Evolutionary conservation across 2,113 vertebrate species (phyloP), one percentile per base, ranked within the genome.

Genomic region (Tretioscincus oriximinensis): DNA sequence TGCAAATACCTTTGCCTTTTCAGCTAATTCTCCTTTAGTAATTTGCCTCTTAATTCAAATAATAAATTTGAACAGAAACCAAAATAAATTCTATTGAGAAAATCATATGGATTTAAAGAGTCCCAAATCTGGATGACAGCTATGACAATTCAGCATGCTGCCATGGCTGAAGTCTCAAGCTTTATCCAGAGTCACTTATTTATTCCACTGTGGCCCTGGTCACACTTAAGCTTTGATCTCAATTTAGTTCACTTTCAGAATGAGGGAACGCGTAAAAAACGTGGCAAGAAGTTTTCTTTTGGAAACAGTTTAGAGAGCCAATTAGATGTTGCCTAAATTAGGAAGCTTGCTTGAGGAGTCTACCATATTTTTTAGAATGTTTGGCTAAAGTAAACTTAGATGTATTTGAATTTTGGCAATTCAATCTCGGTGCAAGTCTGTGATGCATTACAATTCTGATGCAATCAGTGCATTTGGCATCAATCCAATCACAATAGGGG

Each of bases 401-500:
- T 79, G 80, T 49, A 77, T 90, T 92, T 93, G 87, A 79, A 86
- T 90, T 84, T 85, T 74, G 83, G 88, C 87, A 89, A 92, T 85
- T 90, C 5, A 82, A 84, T 86, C 86, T 83, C 81, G 61, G 77
- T 83, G 47, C 22, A 81, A 84, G 85, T 72, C 90, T 93, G 90
- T 0, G n/a, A 90, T 84, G 82, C 87, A 89, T 93, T 91, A 94
- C 71, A 88, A 1, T 87, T 88, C 81, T 7, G 87, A 92, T 88
- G 87, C 86, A 90, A 93, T 90, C 92, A 91, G 82, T 31, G 87
- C 88, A 85, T 77, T 87, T 95, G 94, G 92, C 92, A 29, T 78
- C 74, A 60, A 82, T 81, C 92, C 92, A 94, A 89, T 63, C 87
- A 91, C 85, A 93, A 91, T 86, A 91, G 28, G 54, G 80, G 69